These are phyloP conservation scores for Syrrhaptes paradoxus DNA, from an alignment of 2,113 vertebrate species.

Conservation along the genomic window DNA sequence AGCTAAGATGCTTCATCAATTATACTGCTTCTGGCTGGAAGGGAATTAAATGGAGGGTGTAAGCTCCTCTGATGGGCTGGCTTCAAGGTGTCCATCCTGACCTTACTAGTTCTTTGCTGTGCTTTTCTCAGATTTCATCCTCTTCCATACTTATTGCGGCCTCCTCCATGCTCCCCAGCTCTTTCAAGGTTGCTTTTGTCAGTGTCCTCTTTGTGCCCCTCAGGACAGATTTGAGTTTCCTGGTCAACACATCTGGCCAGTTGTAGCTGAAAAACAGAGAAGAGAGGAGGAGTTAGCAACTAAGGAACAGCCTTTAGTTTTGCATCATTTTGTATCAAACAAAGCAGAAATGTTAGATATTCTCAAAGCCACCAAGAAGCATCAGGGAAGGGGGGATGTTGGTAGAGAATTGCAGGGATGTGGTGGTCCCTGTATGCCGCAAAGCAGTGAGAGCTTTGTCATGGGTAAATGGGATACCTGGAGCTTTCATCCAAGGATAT, in stretches of 20 bases:
- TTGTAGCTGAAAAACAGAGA: slow-evolving; percentile 74
- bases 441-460: neutral
- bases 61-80: neutral
- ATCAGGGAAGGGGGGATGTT: neutral
- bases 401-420: neutral
- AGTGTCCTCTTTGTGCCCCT: slow-evolving; percentile 65
- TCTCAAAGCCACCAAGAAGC: neutral
- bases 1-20: neutral
- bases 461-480: neutral
- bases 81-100: neutral
- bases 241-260: slow-evolving; percentile 84
- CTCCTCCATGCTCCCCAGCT: neutral
- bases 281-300: neutral
- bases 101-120: neutral
- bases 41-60: neutral
- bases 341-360: neutral
- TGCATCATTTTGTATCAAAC: neutral
- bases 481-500: neutral
- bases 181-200: neutral
- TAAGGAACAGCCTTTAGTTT: neutral
- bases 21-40: neutral
- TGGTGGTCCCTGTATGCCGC: neutral
- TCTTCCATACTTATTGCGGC: neutral
- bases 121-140: slow-evolving; percentile 2
- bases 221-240: slow-evolving; percentile 86